Percentiles rank a stretch among this genome's conserved stretches.
phyloP scores from a whole-genome alignment of 2,888 invertebrate genomes.

The Clistopyga incitator region DNA sequence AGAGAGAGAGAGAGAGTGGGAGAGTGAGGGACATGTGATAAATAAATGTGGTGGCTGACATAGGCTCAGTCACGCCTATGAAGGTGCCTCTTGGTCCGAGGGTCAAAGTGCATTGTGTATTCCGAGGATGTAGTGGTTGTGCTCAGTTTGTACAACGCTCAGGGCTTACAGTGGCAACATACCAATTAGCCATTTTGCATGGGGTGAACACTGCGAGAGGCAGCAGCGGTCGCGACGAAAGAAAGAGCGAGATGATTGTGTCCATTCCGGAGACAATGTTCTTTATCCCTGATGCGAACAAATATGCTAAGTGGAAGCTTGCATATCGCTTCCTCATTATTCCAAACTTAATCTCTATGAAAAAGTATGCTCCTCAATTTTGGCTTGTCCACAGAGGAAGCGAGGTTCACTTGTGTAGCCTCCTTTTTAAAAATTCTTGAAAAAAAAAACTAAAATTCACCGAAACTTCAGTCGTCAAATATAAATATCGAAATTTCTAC shows the following conservation, averaged over 20 bases:
- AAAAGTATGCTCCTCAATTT: no score
- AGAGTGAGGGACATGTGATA: not conserved
- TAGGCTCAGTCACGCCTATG: conserved; percentile 21
- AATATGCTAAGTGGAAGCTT: no score
- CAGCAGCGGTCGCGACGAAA: not conserved
- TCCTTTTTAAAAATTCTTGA: no score
- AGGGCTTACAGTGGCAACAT: conserved; percentile 75
- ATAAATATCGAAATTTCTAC: no score
- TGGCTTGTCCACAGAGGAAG: no score
- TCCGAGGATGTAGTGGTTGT: conserved; percentile 69
- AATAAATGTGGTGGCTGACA: conserved; percentile 26
- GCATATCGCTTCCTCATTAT: no score
- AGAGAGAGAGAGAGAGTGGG: not conserved
- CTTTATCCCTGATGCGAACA: conserved; percentile 40
- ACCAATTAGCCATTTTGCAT: conserved; percentile 79
- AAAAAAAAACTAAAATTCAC: not conserved
- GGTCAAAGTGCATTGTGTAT: conserved; percentile 76
- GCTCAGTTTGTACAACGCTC: conserved; percentile 73
- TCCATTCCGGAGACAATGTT: conserved; percentile 39
- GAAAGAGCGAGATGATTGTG: not conserved
- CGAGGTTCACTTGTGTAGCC: no score
- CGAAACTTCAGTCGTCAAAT: no score
- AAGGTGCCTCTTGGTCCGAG: conserved; percentile 35
- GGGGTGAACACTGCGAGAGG: conserved; percentile 58
- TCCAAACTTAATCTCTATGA: no score